phyloP scores from a whole-genome alignment of 2,797 vertebrate species.

The Pagetopsis macropterus region DNA sequence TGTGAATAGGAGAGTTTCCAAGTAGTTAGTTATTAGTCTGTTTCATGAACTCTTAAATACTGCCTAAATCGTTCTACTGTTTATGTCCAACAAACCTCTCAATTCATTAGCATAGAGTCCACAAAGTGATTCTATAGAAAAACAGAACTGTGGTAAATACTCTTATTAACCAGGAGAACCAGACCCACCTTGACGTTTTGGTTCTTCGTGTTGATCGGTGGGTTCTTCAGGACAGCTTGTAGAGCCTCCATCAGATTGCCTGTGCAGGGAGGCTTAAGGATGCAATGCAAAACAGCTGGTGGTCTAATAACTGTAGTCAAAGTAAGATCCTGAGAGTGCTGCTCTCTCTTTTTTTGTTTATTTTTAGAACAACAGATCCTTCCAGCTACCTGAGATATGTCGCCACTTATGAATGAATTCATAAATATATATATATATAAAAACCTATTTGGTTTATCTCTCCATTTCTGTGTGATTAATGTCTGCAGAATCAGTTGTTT shows the following conservation, averaged over 20 bases:
- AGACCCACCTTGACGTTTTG: constrained; percentile 92
- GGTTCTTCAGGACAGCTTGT: constrained; percentile 96
- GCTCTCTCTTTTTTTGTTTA: no score
- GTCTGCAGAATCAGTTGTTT: no score
- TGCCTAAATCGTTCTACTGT: neutral
- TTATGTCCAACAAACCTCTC: neutral
- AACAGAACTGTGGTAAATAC: neutral
- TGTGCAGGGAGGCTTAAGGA: constrained; percentile 88
- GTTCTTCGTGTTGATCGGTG: constrained; percentile 98
- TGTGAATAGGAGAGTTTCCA: neutral
- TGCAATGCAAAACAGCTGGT: constrained; percentile 5
- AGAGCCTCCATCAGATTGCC: constrained; percentile 94
- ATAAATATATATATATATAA: no score
- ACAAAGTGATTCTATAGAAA: neutral
- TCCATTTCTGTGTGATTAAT: no score
- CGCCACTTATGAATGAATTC: no score
- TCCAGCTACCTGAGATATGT: no score
- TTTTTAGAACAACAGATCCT: no score
- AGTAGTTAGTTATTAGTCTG: neutral
- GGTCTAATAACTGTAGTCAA: neutral
- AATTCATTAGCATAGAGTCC: neutral
- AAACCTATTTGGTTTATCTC: no score
- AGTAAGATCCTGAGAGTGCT: neutral
- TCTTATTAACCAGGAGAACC: accelerated
- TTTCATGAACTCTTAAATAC: neutral